Evolutionary conservation across 2,113 vertebrate genomes (phyloP).

Genomic region (Trogon melanurus): DNA sequence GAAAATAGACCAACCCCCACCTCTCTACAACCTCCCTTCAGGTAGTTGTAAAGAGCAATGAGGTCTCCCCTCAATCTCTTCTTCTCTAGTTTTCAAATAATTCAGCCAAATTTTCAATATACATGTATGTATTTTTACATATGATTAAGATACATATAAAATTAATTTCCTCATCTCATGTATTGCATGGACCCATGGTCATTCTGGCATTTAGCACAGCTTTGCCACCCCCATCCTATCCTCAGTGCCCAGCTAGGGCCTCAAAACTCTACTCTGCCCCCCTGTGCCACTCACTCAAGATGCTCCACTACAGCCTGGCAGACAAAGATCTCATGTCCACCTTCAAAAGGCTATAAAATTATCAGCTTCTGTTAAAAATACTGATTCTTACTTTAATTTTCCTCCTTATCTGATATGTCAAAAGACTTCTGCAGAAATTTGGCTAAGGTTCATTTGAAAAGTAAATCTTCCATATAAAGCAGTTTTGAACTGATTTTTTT

Average conservation of each 20-base stretch:
- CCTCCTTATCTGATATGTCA: not conserved
- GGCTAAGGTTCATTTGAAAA: not conserved
- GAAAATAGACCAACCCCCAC: no score
- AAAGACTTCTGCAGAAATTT: not conserved
- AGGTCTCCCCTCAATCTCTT: no score
- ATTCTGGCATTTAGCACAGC: not conserved
- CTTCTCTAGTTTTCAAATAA: not conserved
- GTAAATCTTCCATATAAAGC: not conserved
- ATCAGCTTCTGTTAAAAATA: not conserved
- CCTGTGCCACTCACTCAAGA: no score
- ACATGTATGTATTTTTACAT: not conserved
- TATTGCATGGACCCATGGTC: not conserved
- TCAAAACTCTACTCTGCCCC: not conserved
- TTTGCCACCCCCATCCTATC: not conserved
- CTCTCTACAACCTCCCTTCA: no score
- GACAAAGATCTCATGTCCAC: accelerated
- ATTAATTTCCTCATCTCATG: not conserved
- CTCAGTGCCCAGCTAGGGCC: not conserved
- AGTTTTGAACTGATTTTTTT: not conserved
- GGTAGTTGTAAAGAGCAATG: no score
- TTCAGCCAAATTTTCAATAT: not conserved
- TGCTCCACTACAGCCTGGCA: not conserved
- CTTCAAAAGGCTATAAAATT: not conserved
- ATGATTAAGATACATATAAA: not conserved
- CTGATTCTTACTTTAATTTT: not conserved